Percentiles rank a stretch among this genome's conserved stretches.
Evolutionary conservation across 1,140 invertebrate genomes (phyloP).

Genomic region (Drosophila bipectinata): DNA sequence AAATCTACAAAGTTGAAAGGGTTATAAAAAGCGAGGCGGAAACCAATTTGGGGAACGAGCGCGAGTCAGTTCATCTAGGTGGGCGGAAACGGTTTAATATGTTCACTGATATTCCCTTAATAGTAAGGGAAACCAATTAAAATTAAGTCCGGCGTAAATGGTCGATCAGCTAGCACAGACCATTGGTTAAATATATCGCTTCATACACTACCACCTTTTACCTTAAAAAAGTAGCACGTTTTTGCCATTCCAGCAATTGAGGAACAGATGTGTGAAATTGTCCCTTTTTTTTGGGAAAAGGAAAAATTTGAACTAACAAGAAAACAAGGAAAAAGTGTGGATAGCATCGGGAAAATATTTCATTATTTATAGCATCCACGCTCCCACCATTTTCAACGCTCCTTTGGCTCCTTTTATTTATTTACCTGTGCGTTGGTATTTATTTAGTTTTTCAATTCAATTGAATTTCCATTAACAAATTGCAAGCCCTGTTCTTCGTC

Average conservation of each 20-base stretch:
- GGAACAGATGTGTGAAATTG: constrained; percentile 45
- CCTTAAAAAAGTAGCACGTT: constrained; percentile 12
- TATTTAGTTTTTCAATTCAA: constrained; percentile 77
- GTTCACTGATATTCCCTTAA: constrained; percentile 7
- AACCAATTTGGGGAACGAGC: constrained; percentile 14
- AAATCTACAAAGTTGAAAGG: constrained; percentile 51
- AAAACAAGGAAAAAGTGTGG: constrained; percentile 9
- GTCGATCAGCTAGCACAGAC: constrained; percentile 22
- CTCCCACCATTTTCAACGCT: not conserved
- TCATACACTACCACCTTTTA: not conserved
- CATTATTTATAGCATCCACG: constrained; percentile 53
- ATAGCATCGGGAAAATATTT: constrained; percentile 15
- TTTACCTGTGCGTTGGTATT: constrained; percentile 53
- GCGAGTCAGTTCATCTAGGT: constrained; percentile 21
- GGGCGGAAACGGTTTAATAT: constrained; percentile 14
- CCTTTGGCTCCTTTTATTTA: constrained; percentile 48
- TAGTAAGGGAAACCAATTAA: constrained; percentile 43
- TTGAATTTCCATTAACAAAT: constrained; percentile 81
- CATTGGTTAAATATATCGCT: constrained; percentile 22
- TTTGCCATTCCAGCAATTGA: constrained; percentile 24
- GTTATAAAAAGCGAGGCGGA: constrained; percentile 22
- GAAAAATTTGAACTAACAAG: constrained; percentile 6
- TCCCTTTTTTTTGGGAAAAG: constrained; percentile 3
- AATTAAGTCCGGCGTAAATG: constrained; percentile 36
- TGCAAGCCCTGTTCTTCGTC: constrained; percentile 46